Conservation (phyloP, 1,140 invertebrate species). For the Drosophila subpulchrella region DNA sequence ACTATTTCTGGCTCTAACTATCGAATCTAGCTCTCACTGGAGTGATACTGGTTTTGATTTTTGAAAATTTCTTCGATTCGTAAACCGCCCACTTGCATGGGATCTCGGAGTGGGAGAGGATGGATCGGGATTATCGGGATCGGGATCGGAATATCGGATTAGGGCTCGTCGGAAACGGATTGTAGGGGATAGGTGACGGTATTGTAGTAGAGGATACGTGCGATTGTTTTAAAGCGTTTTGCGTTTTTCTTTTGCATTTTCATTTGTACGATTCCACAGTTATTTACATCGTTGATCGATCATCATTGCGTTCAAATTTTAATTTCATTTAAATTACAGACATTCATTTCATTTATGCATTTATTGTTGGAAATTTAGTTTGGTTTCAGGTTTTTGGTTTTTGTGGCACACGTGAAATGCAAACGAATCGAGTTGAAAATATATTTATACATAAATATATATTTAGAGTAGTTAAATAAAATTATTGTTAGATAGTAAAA, state of each 20-base stretch:
- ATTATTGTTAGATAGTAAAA: constrained; percentile 75
- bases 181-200: constrained; percentile 83
- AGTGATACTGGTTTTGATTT: constrained; percentile 56
- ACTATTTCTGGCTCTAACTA: constrained; percentile 30
- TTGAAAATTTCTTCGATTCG: constrained; percentile 71
- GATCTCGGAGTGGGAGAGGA: constrained; percentile 25
- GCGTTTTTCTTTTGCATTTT: constrained; percentile 84
- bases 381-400: constrained; percentile 13
- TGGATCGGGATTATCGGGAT: constrained; percentile 28
- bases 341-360: constrained; percentile 13
- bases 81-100: constrained; percentile 68
- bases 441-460: constrained; percentile 79
- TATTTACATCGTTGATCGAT: constrained; percentile 51
- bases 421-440: constrained; percentile 76
- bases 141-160: constrained; percentile 55
- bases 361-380: constrained; percentile 33
- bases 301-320: constrained; percentile 22
- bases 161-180: constrained; percentile 79
- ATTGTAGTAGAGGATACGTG: constrained; percentile 84
- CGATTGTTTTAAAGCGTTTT: constrained; percentile 84
- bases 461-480: constrained; percentile 77
- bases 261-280: constrained; percentile 69
- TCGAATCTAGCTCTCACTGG: constrained; percentile 33
- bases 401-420: constrained; percentile 74
- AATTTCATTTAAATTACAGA: constrained; percentile 16